These are phyloP conservation scores for Arctocebus calabarensis DNA, from an alignment of 2,797 vertebrate species.

Conservation along the genomic window DNA sequence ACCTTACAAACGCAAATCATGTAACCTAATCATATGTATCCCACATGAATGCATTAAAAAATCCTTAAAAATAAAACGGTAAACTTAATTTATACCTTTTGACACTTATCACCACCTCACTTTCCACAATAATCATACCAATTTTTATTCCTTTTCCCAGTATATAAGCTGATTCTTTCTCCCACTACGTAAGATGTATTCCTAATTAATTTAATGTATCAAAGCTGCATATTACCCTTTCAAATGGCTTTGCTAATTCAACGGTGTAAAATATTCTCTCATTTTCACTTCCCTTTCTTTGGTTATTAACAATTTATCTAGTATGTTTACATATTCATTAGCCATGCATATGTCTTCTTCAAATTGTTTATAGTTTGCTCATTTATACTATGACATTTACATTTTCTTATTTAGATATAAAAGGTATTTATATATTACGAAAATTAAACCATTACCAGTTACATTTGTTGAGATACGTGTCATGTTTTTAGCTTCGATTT, in stretches of 20 bases:
- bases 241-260: constrained; percentile 30
- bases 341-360: not conserved
- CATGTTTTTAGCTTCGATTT: constrained; percentile 9
- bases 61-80: not conserved
- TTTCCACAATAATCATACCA: constrained; percentile 23
- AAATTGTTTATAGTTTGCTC: not conserved
- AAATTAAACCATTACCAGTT: not conserved
- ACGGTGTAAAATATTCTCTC: not conserved
- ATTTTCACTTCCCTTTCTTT: constrained; percentile 26
- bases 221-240: not conserved
- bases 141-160: constrained; percentile 17
- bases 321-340: not conserved
- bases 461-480: not conserved
- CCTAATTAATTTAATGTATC: not conserved
- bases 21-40: no score
- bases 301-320: constrained; percentile 4
- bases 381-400: not conserved
- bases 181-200: not conserved
- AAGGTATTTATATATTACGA: not conserved
- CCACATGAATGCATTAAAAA: no score
- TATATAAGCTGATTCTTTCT: not conserved
- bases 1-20: no score
- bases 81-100: not conserved
- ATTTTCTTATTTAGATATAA: constrained; percentile 52
- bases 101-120: not conserved